These are phyloP conservation scores for Platysteira castanea DNA, from an alignment of 2,113 vertebrate genomes.

Conservation along the genomic window DNA sequence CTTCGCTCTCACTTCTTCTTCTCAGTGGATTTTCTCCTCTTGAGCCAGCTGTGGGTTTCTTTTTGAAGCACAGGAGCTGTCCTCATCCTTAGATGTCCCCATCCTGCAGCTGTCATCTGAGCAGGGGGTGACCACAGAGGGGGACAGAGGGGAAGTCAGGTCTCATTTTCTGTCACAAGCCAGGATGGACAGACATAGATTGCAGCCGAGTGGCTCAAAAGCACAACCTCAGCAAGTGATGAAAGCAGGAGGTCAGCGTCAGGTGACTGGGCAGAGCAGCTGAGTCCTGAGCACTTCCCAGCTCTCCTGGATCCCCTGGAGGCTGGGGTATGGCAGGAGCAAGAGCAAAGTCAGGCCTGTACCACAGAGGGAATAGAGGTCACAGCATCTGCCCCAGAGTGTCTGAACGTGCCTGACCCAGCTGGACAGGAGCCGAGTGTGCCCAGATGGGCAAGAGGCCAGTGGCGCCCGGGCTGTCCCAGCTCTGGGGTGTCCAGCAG, in stretches of 20 bases:
- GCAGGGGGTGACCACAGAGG: neutral
- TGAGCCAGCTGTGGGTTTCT: neutral
- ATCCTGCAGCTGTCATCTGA: neutral
- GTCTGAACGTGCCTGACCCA: neutral
- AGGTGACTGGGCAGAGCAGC: neutral
- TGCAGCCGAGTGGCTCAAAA: accelerated
- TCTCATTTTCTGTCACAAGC: accelerated
- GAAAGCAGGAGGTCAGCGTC: neutral
- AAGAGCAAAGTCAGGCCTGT: neutral
- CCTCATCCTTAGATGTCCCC: neutral
- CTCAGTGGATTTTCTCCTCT: neutral
- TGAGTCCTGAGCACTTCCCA: neutral
- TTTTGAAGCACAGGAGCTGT: neutral
- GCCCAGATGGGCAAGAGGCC: neutral
- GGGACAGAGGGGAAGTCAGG: neutral
- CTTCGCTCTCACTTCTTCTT: constrained; percentile 25
- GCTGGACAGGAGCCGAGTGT: neutral
- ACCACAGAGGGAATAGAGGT: neutral
- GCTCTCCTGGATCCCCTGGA: neutral
- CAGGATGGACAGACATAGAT: neutral
- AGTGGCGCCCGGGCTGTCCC: neutral
- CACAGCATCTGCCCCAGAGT: neutral
- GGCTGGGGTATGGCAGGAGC: accelerated
- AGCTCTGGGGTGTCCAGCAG: neutral
- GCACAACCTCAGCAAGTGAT: neutral